A percentile compares a stretch with the other conserved stretches of the same genome.
Evolutionary conservation across 37 sponge, comb jelly and placozoan genomes (phyloP).

Genomic region (Beroe ovata): DNA sequence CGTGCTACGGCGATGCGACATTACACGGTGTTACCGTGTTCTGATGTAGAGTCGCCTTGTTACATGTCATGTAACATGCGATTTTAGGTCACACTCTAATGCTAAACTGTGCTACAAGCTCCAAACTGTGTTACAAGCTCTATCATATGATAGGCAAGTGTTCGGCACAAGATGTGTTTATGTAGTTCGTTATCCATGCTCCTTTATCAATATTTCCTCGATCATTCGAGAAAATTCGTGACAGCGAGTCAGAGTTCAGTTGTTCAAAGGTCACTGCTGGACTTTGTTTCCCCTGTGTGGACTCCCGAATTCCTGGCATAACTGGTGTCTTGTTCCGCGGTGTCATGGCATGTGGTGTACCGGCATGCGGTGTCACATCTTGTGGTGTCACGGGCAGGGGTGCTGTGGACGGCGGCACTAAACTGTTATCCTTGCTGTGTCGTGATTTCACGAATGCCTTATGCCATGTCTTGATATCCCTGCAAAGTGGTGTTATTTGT

Average conservation of each 20-base stretch:
- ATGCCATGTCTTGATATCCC: conserved; percentile 10
- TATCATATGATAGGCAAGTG: conserved; percentile 33
- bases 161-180: conserved; percentile 32
- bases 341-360: not conserved
- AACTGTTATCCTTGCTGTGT: not conserved
- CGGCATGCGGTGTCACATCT: too few relatives aligned
- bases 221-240: conserved; percentile 23
- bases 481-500: too few relatives aligned
- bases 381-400: not conserved
- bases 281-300: not conserved
- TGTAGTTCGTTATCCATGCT: conserved; percentile 57
- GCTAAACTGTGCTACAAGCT: too few relatives aligned
- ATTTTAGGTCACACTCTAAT: too few relatives aligned
- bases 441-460: not conserved
- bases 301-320: conserved; percentile 6
- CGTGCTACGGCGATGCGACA: too few relatives aligned
- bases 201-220: conserved; percentile 39
- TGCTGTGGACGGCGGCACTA: not conserved
- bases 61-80: too few relatives aligned
- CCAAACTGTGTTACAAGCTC: too few relatives aligned
- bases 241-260: not conserved
- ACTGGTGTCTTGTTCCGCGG: not conserved
- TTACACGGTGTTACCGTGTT: too few relatives aligned
- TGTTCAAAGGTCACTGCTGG: not conserved
- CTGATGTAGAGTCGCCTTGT: too few relatives aligned